Conservation (phyloP, 2,888 invertebrate species). For the Leptopilina myrica region DNA sequence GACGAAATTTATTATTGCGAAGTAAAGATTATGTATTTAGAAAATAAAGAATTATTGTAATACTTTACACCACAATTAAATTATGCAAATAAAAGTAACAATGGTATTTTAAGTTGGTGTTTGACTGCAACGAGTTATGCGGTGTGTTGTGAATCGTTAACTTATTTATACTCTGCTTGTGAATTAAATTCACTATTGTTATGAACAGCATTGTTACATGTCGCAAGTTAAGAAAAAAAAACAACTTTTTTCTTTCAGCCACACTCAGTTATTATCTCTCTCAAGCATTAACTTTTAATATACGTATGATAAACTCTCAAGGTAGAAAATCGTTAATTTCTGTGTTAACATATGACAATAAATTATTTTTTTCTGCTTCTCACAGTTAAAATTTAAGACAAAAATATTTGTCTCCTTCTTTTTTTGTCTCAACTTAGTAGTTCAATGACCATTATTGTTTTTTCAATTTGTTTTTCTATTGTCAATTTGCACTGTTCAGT, state of each 20-base stretch:
- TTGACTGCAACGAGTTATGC: background rate
- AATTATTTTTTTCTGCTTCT: background rate
- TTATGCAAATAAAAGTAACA: slow-evolving; percentile 7
- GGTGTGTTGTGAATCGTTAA: slow-evolving; percentile 22
- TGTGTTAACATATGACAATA: background rate
- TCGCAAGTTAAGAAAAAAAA: background rate
- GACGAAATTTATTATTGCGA: background rate
- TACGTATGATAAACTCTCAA: background rate
- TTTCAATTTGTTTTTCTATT: background rate
- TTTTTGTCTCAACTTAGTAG: background rate
- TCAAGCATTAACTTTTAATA: background rate
- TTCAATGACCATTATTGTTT: slow-evolving; percentile 12
- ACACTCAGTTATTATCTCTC: background rate
- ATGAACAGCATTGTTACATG: slow-evolving; percentile 3
- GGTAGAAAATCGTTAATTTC: slow-evolving; percentile 7
- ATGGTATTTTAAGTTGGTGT: background rate
- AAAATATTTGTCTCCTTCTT: background rate
- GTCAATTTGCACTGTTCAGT: slow-evolving; percentile 19
- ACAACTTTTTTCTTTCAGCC: background rate
- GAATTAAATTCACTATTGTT: slow-evolving; percentile 33
- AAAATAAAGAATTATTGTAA: background rate
- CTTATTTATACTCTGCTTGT: slow-evolving; percentile 20
- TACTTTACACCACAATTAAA: slow-evolving; percentile 1
- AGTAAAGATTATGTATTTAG: background rate
- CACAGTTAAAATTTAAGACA: background rate